Evolutionary conservation across 1,140 invertebrate species (phyloP).

Genomic region (Ceratosolen fusciceps): DNA sequence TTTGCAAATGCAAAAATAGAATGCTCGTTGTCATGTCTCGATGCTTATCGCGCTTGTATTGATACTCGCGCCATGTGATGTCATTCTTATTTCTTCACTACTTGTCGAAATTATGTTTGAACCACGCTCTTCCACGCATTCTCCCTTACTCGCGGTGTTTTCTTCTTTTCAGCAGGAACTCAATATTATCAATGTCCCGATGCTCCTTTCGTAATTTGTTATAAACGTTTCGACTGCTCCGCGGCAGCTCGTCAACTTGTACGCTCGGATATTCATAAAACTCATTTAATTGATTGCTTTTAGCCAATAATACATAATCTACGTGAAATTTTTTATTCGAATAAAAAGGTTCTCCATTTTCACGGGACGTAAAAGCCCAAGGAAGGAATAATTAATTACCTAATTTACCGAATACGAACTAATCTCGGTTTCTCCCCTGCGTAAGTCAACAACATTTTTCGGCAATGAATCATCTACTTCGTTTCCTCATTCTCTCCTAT

Average conservation of each 20-base stretch:
- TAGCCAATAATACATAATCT: too few species aligned
- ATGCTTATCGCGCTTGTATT: slow-evolving; percentile 40
- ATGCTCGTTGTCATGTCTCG: slow-evolving; percentile 24
- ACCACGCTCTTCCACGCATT: too few species aligned
- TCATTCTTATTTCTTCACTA: slow-evolving; percentile 23
- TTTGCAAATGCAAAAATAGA: slow-evolving; percentile 36
- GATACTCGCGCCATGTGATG: slow-evolving; percentile 29
- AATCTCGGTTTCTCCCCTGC: slow-evolving; percentile 7
- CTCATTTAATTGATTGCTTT: too few species aligned
- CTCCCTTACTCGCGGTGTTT: too few species aligned
- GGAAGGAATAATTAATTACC: not conserved
- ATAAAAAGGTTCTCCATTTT: not conserved
- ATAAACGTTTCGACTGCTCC: too few species aligned
- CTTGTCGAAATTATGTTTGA: slow-evolving; percentile 14
- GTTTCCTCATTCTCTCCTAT: not conserved
- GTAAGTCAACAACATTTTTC: slow-evolving; percentile 13
- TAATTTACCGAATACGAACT: not conserved
- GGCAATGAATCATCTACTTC: not conserved
- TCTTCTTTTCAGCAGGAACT: not conserved
- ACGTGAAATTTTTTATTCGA: too few species aligned
- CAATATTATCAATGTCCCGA: not conserved
- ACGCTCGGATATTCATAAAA: too few species aligned
- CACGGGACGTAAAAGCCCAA: not conserved
- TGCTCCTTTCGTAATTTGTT: too few species aligned
- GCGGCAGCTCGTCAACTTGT: too few species aligned